Evolutionary conservation across 64 coral and sea anemone genomes (phyloP).

Genomic region (Acropora tenuis): DNA sequence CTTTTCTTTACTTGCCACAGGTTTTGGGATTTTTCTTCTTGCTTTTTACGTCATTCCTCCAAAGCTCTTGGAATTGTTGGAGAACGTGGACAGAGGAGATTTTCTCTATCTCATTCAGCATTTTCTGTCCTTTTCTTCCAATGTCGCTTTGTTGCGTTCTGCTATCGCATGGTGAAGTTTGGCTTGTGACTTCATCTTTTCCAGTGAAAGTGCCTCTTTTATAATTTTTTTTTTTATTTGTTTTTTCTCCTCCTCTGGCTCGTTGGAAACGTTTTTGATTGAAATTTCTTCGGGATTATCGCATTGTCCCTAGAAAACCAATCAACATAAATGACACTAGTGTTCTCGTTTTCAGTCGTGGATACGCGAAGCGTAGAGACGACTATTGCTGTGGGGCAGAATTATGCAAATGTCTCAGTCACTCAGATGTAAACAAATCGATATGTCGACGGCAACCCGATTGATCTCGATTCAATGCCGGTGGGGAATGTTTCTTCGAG

Average conservation of each 20-base stretch:
- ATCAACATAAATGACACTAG: constrained; percentile 39
- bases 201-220: background rate
- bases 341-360: constrained; percentile 21
- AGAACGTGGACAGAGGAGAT: constrained; percentile 6
- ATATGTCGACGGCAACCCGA: too few relatives aligned
- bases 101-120: constrained; percentile 15
- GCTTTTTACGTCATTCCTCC: too few relatives aligned
- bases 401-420: too few relatives aligned
- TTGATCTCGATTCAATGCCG: too few relatives aligned
- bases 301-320: constrained; percentile 25
- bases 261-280: constrained; percentile 25
- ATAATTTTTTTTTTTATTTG: too few relatives aligned
- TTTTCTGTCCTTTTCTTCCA: background rate
- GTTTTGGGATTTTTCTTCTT: too few relatives aligned
- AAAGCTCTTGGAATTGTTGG: too few relatives aligned
- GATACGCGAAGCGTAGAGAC: too few relatives aligned
- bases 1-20: too few relatives aligned
- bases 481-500: too few relatives aligned
- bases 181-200: constrained; percentile 38
- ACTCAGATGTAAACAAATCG: too few relatives aligned
- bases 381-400: too few relatives aligned
- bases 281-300: constrained; percentile 23
- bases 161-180: constrained; percentile 26
- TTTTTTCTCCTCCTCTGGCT: background rate
- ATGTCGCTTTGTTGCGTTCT: background rate